Conservation (phyloP, 1,140 invertebrate species). For the Reticulitermes speratus region DNA sequence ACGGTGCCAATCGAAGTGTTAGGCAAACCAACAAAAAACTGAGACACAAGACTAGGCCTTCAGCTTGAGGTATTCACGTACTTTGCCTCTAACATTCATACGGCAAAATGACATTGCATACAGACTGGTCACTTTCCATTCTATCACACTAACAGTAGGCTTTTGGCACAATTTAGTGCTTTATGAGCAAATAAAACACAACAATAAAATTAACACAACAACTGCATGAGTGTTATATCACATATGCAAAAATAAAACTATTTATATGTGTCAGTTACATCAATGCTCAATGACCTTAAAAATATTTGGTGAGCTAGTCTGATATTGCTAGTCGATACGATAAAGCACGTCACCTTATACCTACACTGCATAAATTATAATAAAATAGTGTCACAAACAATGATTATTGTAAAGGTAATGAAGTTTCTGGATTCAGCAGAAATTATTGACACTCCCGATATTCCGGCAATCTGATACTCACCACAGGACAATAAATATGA, state of each 20-base stretch:
- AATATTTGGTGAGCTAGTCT: not conserved
- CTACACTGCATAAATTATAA: not conserved
- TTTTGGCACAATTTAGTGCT: not conserved
- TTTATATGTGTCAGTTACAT: not conserved
- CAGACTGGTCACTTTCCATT: not conserved
- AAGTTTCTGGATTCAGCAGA: slow-evolving; percentile 15
- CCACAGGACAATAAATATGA: not conserved
- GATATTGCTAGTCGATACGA: slow-evolving; percentile 11
- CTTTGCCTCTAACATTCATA: not conserved
- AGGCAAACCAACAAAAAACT: too few relatives aligned
- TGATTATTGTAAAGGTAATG: not conserved
- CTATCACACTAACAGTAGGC: not conserved
- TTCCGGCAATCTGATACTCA: not conserved
- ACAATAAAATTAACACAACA: not conserved
- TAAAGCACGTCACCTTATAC: not conserved
- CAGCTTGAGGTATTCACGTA: not conserved
- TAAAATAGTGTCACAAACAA: not conserved
- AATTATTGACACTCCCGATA: not conserved
- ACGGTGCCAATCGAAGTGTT: too few relatives aligned
- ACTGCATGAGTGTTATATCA: not conserved
- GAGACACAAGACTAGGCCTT: not conserved
- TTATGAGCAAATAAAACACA: slow-evolving; percentile 14
- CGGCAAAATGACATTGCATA: not conserved
- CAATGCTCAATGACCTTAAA: not conserved
- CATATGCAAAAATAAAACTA: not conserved